These are phyloP conservation scores for Phasia obesa DNA, from an alignment of 2,888 invertebrate species.

Conservation along the genomic window DNA sequence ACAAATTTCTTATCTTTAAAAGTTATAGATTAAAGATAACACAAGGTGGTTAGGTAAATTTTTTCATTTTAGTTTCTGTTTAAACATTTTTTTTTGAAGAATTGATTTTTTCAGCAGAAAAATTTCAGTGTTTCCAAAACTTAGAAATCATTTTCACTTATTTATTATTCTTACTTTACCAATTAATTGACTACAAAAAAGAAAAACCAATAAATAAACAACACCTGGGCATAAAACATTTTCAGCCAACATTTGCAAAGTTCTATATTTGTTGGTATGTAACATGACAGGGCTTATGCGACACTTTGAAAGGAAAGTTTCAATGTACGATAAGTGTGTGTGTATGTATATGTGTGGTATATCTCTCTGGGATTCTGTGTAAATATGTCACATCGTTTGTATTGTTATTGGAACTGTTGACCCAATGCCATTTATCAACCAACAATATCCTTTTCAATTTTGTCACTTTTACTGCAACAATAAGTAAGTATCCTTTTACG, in stretches of 20 bases:
- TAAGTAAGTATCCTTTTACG: constrained; percentile 2
- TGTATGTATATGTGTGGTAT: background rate
- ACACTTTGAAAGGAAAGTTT: constrained; percentile 5
- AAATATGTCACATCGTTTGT: background rate
- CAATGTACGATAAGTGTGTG: background rate
- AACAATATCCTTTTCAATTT: constrained; percentile 62
- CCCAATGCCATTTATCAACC: constrained; percentile 51
- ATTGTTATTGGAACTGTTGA: constrained; percentile 45
- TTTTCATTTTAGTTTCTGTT: too few relatives aligned
- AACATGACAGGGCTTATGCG: constrained; percentile 3
- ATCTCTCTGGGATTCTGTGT: too few relatives aligned
- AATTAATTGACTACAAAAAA: constrained; percentile 47
- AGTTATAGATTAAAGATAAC: too few relatives aligned
- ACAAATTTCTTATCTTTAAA: too few relatives aligned
- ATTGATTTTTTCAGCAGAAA: too few relatives aligned
- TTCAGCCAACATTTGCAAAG: background rate
- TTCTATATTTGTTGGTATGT: background rate
- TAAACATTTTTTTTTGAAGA: too few relatives aligned
- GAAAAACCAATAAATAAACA: constrained; percentile 38
- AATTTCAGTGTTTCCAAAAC: too few relatives aligned
- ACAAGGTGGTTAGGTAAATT: too few relatives aligned
- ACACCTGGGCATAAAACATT: background rate
- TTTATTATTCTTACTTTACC: constrained; percentile 35
- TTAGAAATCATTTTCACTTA: too few relatives aligned
- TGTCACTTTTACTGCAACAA: constrained; percentile 44